These are phyloP conservation scores for Monopis laevigella DNA, from an alignment of 2,888 invertebrate genomes.

Conservation along the genomic window DNA sequence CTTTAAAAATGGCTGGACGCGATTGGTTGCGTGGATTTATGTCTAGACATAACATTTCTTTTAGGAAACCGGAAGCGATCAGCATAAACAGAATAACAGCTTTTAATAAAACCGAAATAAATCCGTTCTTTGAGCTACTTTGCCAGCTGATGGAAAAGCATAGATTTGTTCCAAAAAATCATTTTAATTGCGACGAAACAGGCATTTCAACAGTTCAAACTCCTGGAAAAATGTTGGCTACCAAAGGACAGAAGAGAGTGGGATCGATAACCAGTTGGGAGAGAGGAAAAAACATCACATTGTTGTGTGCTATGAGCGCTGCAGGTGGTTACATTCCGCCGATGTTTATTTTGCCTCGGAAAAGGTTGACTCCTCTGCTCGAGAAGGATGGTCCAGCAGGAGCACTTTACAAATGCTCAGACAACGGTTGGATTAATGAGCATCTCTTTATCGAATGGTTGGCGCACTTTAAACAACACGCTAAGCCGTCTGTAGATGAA, in stretches of 20 bases:
- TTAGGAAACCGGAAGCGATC: constrained; percentile 26
- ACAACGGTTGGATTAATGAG: no score
- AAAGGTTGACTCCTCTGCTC: no score
- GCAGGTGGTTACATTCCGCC: constrained; percentile 26
- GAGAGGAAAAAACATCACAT: constrained; percentile 26
- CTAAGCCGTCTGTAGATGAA: constrained; percentile 21
- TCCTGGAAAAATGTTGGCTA: constrained; percentile 25
- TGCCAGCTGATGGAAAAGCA: constrained; percentile 23
- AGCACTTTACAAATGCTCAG: no score
- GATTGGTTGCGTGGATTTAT: constrained; percentile 23
- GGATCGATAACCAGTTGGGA: constrained; percentile 27
- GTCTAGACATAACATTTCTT: constrained; percentile 19
- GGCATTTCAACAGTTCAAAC: constrained; percentile 28
- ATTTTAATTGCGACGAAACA: constrained; percentile 31
- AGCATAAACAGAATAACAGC: constrained; percentile 25
- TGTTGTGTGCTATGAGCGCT: no score
- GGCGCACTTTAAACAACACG: constrained; percentile 12
- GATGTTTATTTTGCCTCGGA: no score
- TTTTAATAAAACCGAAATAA: constrained; percentile 26
- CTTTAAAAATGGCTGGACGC: constrained; percentile 21
- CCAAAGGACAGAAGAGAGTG: constrained; percentile 28
- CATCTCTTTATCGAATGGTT: constrained; percentile 24
- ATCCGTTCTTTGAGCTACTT: constrained; percentile 22
- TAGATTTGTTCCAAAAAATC: constrained; percentile 24
- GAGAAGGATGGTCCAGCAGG: constrained; percentile 36